Conservation (phyloP, 2,888 invertebrate genomes). For the Miltochrista miniata region DNA sequence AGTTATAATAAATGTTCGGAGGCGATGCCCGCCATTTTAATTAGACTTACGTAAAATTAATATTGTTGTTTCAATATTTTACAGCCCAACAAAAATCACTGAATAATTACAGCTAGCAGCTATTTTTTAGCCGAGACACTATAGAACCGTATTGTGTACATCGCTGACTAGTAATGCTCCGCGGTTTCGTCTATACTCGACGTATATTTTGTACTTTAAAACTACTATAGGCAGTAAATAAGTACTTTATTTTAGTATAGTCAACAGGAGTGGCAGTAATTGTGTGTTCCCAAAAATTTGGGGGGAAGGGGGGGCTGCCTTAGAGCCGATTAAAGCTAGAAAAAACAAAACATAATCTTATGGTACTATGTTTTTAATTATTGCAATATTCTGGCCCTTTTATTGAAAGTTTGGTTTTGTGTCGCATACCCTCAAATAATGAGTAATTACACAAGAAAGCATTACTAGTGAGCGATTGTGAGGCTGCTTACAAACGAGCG, state of each 20-base stretch:
- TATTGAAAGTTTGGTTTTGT: conserved; percentile 21
- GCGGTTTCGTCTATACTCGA: conserved; percentile 13
- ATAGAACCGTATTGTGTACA: conserved; percentile 34
- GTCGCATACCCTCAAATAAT: conserved; percentile 14
- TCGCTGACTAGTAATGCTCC: conserved; percentile 64
- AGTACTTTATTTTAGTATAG: conserved; percentile 25
- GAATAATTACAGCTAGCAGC: conserved; percentile 49
- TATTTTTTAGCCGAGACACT: conserved; percentile 49
- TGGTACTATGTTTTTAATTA: conserved; percentile 19
- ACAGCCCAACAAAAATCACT: conserved; percentile 54
- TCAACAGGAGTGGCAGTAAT: conserved; percentile 8
- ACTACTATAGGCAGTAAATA: conserved; percentile 35
- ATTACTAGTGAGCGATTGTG: conserved; percentile 58
- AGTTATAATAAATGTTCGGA: conserved; percentile 36
- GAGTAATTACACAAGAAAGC: conserved; percentile 27
- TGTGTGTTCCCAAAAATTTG: too few species aligned
- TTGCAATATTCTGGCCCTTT: conserved; percentile 25
- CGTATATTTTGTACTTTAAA: conserved; percentile 51
- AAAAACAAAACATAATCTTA: conserved; percentile 23
- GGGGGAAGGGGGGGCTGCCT: conserved; percentile 8
- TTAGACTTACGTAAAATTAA: conserved; percentile 48
- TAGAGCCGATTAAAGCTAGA: conserved; percentile 28
- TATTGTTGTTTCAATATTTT: conserved; percentile 42
- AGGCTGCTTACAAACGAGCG: conserved; percentile 49
- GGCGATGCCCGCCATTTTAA: conserved; percentile 37